Base-by-base conservation (phyloP, 1,140 invertebrate genomes). In the Drosophila quadrilineata region DNA sequence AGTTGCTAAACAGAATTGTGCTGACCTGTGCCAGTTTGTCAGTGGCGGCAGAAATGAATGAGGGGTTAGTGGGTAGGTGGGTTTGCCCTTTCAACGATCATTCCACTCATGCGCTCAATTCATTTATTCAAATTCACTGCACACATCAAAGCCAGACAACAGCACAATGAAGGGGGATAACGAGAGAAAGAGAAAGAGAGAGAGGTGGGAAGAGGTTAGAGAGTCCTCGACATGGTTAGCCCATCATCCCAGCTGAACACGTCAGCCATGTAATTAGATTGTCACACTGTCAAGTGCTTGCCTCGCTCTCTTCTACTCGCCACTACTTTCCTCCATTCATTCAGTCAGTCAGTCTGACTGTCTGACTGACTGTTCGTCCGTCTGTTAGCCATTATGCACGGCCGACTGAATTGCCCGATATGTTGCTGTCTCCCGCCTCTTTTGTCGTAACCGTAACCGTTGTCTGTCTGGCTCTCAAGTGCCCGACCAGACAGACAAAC, bases 261-360 rank as follows among this genome's bases (percentile, higher is more conserved):
- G 75, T 73, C 77, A 84, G 77, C 69, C 77, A 75, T 82, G 64
- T 82, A 82, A 84, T 82, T 82, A 82, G 77, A 82, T 82, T 82
- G 77, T 82, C 77, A 84, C 77, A 77, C 72, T 84, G 77, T 63
- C 41, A 82, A 82, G 77, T 73, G 65, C 48, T 56, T 24, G 49
- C 43, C 40, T 57, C 56, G 40, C n/a, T n/a, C n/a, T n/a, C n/a
- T n/a, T n/a, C n/a, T n/a, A n/a, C n/a, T n/a, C n/a, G n/a, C n/a
- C n/a, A n/a, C n/a, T n/a, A n/a, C n/a, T n/a, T n/a, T n/a, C n/a
- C n/a, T 77, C 38, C 49, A 45, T 40, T 73, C 50, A 12, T 10
- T 19, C 26, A 24, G 12, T n/a, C n/a, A n/a, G n/a, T n/a, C n/a
- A n/a, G n/a, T n/a, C n/a, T n/a, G n/a, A n/a, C n/a, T n/a, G n/a